Evolutionary conservation across 2,888 invertebrate genomes (phyloP).

Genomic region (Campoplex nolae): DNA sequence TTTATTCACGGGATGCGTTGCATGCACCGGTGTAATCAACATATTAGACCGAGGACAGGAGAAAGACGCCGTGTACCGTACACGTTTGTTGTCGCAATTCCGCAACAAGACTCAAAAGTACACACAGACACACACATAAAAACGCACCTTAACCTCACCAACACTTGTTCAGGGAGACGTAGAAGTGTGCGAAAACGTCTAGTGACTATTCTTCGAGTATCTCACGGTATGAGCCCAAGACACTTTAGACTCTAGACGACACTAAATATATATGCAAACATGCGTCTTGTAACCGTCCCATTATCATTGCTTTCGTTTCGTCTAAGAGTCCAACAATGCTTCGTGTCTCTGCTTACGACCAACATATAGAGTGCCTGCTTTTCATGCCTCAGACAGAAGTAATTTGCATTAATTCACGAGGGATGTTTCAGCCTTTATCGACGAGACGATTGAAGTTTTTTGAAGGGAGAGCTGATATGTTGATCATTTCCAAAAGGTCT

Average conservation of each 20-base stretch:
- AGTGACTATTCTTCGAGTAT: conserved; percentile 35
- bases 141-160: background rate
- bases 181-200: conserved; percentile 36
- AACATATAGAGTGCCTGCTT: background rate
- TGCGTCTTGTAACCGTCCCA: background rate
- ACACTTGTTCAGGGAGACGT: background rate
- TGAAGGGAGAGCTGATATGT: background rate
- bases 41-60: conserved; percentile 78
- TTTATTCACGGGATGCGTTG: conserved; percentile 62
- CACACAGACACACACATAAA: conserved; percentile 15
- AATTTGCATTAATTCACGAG: background rate
- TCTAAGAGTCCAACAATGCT: conserved; percentile 33
- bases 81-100: conserved; percentile 66
- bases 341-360: background rate
- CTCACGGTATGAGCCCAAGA: conserved; percentile 45
- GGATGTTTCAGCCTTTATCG: background rate
- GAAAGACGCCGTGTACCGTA: conserved; percentile 59
- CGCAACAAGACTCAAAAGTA: conserved; percentile 40
- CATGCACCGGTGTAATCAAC: conserved; percentile 71
- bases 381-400: background rate
- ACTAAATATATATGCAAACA: conserved; percentile 3
- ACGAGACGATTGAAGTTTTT: background rate
- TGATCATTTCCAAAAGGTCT: no score
- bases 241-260: conserved; percentile 61
- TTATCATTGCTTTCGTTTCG: conserved; percentile 54